Base-by-base conservation (phyloP, 2,113 vertebrate genomes). In the Chaetops frenatus region DNA sequence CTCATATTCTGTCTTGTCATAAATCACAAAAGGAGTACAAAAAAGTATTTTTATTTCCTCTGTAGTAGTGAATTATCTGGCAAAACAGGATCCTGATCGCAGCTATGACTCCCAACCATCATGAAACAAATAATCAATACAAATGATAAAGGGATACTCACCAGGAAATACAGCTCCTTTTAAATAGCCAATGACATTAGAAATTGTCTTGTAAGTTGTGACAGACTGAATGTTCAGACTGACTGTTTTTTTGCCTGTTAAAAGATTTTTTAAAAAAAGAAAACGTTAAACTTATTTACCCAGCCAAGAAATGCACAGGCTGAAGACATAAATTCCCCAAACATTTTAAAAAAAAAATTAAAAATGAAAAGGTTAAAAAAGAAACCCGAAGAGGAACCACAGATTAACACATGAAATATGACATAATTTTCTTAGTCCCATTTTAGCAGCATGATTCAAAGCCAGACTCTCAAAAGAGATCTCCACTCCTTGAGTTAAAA, bases 161-260 rank as follows among this genome's bases (percentile, higher is more conserved):
- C 99, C 99, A 96, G 99, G 98, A 97, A 98, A 98, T 27, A 94
- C 95, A 42, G 94, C 93, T 74, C 99, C 99, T 96, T 98, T 99
- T 71, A 99, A 95, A 97, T 98, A 99, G 28, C 99, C 99, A 89
- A 99, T 95, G 71, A 99, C 97, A 66, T 99, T 99, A 96, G 98
- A 98, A 86, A 99, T 96, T 24, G 97, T 98, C 97, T 97, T 98
- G 96, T 98, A 98, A 60, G 97, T 94, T 54, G 98, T 89, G 45
- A 98, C 95, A 79, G 98, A 98, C 54, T 98, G 98, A 86, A 99
- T 94, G 61, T 94, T 98, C 81, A 99, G 95, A 29, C 51, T 98
- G 60, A 99, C 94, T 58, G 89, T 97, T 96, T 95, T 98, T 87
- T 91, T 89, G 65, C 92, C 98, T 98, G 86, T 56, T 57, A 60